phyloP scores from a whole-genome alignment of 1,140 invertebrate species.

The Holotrichia oblita region DNA sequence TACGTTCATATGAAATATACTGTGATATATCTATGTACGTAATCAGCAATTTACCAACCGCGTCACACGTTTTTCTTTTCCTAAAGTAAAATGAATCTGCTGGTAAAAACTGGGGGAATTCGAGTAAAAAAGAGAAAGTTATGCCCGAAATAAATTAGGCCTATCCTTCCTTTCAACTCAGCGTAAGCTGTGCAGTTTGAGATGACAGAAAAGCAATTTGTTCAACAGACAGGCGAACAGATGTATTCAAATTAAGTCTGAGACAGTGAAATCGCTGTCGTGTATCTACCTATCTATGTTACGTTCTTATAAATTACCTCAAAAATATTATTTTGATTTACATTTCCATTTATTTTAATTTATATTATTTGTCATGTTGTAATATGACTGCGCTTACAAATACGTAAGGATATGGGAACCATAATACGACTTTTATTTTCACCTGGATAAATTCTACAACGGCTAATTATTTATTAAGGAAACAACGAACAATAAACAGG shows the following conservation, averaged over 20 bases:
- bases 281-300: background rate
- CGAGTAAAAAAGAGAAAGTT: background rate
- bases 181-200: conserved; percentile 10
- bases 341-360: background rate
- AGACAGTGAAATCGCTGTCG: background rate
- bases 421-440: too few species aligned
- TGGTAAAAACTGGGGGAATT: background rate
- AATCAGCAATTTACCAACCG: too few species aligned
- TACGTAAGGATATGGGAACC: too few species aligned
- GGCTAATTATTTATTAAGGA: too few species aligned
- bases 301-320: too few species aligned
- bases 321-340: background rate
- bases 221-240: conserved; percentile 26
- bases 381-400: too few species aligned
- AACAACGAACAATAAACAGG: background rate
- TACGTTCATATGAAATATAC: too few species aligned
- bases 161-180: conserved; percentile 16
- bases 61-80: background rate
- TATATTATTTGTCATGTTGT: background rate
- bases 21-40: too few species aligned
- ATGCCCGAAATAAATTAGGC: conserved; percentile 22
- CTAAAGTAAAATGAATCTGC: background rate
- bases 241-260: conserved; percentile 27
- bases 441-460: too few species aligned
- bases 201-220: conserved; percentile 35